Conservation (phyloP, 1,140 invertebrate species). For the Leptinotarsa defecta region DNA sequence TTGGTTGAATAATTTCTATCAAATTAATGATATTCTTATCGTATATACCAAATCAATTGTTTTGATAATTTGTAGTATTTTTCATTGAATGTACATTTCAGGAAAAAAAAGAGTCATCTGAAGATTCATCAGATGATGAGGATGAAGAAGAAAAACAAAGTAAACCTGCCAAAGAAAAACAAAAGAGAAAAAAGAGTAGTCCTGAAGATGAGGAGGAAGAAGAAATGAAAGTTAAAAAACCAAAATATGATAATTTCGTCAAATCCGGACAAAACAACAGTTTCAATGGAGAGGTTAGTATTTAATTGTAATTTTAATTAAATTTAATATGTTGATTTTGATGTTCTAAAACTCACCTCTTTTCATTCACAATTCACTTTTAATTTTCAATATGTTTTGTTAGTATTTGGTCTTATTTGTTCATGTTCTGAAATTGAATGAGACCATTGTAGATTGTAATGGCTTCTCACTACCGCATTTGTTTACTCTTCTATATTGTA, state of each 20-base stretch:
- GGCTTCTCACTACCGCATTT: no score
- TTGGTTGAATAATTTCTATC: no score
- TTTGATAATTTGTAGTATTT: background rate
- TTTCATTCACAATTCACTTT: no score
- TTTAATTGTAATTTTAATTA: no score
- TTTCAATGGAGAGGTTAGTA: conserved; percentile 47
- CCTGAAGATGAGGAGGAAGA: conserved; percentile 52
- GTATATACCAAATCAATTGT: background rate
- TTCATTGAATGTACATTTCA: conserved; percentile 28
- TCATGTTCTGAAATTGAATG: no score
- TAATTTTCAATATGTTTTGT: no score
- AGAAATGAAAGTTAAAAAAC: conserved; percentile 53
- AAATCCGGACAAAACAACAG: conserved; percentile 56
- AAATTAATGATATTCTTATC: background rate
- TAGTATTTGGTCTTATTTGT: no score
- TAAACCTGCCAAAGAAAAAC: conserved; percentile 39
- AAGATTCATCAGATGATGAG: conserved; percentile 54
- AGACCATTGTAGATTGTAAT: no score
- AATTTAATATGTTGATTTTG: no score
- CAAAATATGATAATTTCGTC: conserved; percentile 63
- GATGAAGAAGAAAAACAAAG: conserved; percentile 53
- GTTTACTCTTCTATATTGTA: no score
- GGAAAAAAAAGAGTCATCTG: conserved; percentile 49
- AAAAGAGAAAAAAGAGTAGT: conserved; percentile 42
- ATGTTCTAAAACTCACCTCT: no score